These are phyloP conservation scores for Petrocephalus sullivani DNA, from an alignment of 2,797 vertebrate species.

Conservation along the genomic window DNA sequence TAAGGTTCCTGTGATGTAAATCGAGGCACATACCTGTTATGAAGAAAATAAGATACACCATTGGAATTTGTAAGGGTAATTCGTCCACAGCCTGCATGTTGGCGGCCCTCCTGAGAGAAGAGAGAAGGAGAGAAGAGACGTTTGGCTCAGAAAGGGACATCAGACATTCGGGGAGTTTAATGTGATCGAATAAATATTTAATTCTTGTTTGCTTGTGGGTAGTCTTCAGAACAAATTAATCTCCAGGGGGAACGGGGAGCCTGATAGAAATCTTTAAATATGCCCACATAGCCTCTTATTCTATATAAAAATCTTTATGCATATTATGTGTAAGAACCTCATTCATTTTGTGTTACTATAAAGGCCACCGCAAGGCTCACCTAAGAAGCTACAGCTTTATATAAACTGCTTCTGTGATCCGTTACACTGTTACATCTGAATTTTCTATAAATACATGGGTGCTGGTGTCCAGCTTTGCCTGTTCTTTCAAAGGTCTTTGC, in stretches of 20 bases:
- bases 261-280: slow-evolving; percentile 12
- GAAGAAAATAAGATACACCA: background rate
- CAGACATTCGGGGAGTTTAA: slow-evolving; percentile 12
- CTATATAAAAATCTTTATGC: background rate
- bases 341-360: background rate
- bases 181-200: slow-evolving; percentile 20
- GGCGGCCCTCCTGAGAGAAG: background rate
- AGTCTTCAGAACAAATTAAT: slow-evolving; percentile 11
- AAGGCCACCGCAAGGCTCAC: background rate
- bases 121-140: background rate
- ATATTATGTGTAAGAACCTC: background rate
- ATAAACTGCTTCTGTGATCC: background rate
- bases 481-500: slow-evolving; percentile 19
- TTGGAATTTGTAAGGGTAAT: background rate
- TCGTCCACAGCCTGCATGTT: background rate
- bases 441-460: background rate
- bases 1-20: background rate
- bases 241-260: background rate
- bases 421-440: background rate
- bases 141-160: background rate
- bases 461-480: background rate
- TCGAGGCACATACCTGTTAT: background rate
- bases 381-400: background rate
- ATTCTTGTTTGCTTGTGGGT: slow-evolving; percentile 17
- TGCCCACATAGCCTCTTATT: background rate